phyloP scores from a whole-genome alignment of 2,888 invertebrate species.

The Agrypnus murinus region DNA sequence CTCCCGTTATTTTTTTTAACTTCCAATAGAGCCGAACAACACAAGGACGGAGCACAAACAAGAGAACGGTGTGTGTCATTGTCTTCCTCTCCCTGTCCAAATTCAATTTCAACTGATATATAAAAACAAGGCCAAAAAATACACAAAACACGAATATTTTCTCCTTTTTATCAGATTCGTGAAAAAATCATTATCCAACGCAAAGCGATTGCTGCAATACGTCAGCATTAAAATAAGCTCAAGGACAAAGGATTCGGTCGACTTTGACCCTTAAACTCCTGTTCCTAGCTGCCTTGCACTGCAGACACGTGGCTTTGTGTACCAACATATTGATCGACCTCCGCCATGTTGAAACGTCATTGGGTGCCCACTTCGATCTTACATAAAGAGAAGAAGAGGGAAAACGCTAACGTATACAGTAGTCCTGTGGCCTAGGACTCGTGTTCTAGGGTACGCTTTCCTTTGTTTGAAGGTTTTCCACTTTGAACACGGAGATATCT shows the following conservation, averaged over 20 bases:
- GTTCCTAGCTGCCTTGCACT: conserved; percentile 59
- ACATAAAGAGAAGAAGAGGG: conserved; percentile 53
- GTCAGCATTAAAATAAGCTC: conserved; percentile 56
- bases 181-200: conserved; percentile 44
- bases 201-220: conserved; percentile 42
- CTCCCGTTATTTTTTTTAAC: too few species aligned
- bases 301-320: conserved; percentile 61
- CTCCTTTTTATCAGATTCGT: conserved; percentile 20
- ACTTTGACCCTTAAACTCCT: conserved; percentile 64
- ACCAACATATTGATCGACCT: conserved; percentile 65
- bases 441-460: conserved; percentile 30
- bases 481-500: conserved; percentile 10
- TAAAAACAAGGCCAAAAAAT: conserved; percentile 26
- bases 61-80: too few species aligned
- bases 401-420: conserved; percentile 60
- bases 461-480: conserved; percentile 34
- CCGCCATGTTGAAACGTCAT: conserved; percentile 53
- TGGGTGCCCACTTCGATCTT: conserved; percentile 33
- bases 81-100: too few species aligned
- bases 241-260: conserved; percentile 68
- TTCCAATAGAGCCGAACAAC: too few species aligned
- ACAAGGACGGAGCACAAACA: too few species aligned
- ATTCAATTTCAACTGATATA: neutral
- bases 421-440: conserved; percentile 56
- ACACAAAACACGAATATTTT: neutral